A percentile compares a stretch with the other conserved stretches of the same genome.
phyloP scores from a whole-genome alignment of 2,888 invertebrate species.

The Spilarctia lutea region DNA sequence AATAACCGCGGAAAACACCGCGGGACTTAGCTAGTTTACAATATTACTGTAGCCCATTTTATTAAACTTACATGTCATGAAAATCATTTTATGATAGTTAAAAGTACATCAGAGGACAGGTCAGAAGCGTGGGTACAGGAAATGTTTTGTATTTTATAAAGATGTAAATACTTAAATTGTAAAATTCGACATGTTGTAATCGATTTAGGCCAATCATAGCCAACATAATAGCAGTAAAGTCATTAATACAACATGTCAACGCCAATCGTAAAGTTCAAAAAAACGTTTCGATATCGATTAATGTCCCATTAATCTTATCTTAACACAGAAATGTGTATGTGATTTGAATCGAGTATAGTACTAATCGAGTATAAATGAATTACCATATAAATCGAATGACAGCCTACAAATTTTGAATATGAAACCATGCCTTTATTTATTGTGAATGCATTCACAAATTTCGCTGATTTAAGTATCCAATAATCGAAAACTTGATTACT shows the following conservation, averaged over 20 bases:
- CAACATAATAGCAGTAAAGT: background rate
- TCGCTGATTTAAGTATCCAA: background rate
- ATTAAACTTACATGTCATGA: background rate
- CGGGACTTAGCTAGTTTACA: too few species aligned
- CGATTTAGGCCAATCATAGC: background rate
- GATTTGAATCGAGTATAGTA: constrained; percentile 33
- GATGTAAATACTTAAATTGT: background rate
- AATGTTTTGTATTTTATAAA: background rate
- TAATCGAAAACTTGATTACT: background rate
- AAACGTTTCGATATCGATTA: background rate
- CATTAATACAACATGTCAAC: background rate
- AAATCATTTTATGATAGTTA: background rate
- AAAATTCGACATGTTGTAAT: background rate
- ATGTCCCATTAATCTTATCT: constrained; percentile 30
- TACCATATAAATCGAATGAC: constrained; percentile 52
- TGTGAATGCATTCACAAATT: background rate
- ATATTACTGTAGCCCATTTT: background rate
- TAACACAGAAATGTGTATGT: constrained; percentile 30
- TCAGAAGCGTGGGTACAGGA: background rate
- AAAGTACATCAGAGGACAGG: background rate
- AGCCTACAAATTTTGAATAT: constrained; percentile 26
- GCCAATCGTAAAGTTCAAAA: background rate
- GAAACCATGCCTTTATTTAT: constrained; percentile 1
- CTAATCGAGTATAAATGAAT: constrained; percentile 46
- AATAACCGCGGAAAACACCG: too few species aligned